Evolutionary conservation across 2,888 invertebrate genomes (phyloP), one percentile per base, ranked within the genome.

Genomic region (Hanleya hanleyi): DNA sequence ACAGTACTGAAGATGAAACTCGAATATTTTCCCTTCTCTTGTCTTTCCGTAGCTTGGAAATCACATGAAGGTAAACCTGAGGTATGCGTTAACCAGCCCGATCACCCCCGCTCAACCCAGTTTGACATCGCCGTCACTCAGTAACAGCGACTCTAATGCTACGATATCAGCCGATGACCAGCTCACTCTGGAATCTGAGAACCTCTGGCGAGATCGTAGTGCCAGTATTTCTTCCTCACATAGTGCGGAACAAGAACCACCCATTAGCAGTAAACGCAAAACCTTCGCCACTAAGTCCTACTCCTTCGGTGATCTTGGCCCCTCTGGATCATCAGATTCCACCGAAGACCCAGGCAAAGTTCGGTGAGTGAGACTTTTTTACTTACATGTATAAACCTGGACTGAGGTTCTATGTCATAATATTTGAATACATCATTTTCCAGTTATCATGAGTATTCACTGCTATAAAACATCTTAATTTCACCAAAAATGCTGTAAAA

Each of bases 11-110:
- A 22, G 29, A 18, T 51, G n/a, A n/a, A n/a, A n/a, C n/a, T n/a
- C n/a, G n/a, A n/a, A n/a, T n/a, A 66, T 6, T 37, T 2, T 49
- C n/a, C n/a, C n/a, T n/a, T n/a, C n/a, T 41, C 18, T 37, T 36
- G 64, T 15, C n/a, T n/a, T 33, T 50, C 65, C 69, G 3, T 75
- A 84, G 84, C 69, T 84, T 74, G 81, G 83, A 26, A 80, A 83
- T 36, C 78, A 83, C 67, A 82, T 84, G 81, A 84, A 83, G 64
- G 71, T 84, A 29, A 84, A 84, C 47, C 78, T 84, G 5, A 76
- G 81, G 35, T 83, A 83, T 70, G 79, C 81, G 22, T 71, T 83
- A 29, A 76, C 76, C 29, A 57, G 57, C 57, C 22, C 22, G 26
- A 18, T 57, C 4, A 38, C 62, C 12, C 64, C 70, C 7, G 22